phyloP scores from a whole-genome alignment of 2,888 invertebrate species.

The Melanchra persicariae region DNA sequence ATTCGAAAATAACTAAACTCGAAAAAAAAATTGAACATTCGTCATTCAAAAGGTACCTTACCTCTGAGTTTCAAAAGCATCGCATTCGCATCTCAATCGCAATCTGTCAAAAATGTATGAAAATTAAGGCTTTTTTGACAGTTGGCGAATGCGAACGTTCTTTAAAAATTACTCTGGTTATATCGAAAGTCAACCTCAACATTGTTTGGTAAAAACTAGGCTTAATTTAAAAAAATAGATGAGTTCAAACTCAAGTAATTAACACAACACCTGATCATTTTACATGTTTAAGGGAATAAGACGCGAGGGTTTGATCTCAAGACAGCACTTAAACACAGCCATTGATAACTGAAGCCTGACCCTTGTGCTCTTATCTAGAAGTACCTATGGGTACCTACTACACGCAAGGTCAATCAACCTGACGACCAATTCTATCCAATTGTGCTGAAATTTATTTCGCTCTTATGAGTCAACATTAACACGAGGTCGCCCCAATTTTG shows the following conservation, averaged over 20 bases:
- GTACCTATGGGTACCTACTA: slow-evolving; percentile 27
- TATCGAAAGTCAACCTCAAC: not conserved
- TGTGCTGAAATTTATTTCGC: slow-evolving; percentile 61
- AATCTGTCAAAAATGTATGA: no score
- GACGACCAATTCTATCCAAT: slow-evolving; percentile 68
- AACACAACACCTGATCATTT: slow-evolving; percentile 69
- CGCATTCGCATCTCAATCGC: no score
- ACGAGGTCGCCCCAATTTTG: slow-evolving; percentile 54
- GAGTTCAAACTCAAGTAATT: slow-evolving; percentile 45
- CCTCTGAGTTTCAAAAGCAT: not conserved
- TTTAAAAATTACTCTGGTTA: no score
- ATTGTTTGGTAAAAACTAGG: not conserved
- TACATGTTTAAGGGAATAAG: slow-evolving; percentile 78
- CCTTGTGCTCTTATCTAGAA: slow-evolving; percentile 45
- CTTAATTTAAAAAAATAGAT: not conserved
- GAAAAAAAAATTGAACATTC: no score
- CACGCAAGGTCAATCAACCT: slow-evolving; percentile 64
- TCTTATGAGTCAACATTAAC: slow-evolving; percentile 62
- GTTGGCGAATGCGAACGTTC: no score
- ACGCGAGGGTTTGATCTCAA: slow-evolving; percentile 68
- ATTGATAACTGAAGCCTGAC: slow-evolving; percentile 69
- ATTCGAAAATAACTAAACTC: no score
- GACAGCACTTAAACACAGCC: slow-evolving; percentile 68
- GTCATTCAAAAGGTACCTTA: not conserved
- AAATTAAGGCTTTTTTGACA: no score